Conservation (phyloP, 2,888 invertebrate species). For the Mamestra brassicae region DNA sequence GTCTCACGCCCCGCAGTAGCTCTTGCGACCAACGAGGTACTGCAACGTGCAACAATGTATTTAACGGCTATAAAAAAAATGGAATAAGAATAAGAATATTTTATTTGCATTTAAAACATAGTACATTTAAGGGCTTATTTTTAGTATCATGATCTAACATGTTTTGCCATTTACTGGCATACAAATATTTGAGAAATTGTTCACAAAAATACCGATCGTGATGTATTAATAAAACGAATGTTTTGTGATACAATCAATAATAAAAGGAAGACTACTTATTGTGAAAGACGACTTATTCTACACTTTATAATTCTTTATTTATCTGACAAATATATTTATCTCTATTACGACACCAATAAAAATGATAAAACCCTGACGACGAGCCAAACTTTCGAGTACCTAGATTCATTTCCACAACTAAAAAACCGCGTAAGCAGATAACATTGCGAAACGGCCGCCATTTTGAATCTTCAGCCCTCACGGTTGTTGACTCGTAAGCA, state of each 20-base stretch:
- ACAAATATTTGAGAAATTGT: too few relatives aligned
- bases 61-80: background rate
- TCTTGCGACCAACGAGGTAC: background rate
- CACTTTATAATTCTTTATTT: too few relatives aligned
- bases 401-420: conserved; percentile 2
- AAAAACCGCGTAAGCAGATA: conserved; percentile 4
- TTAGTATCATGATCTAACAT: too few relatives aligned
- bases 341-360: background rate
- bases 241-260: too few relatives aligned
- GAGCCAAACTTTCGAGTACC: conserved; percentile 8
- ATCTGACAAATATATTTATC: background rate
- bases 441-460: conserved; percentile 33
- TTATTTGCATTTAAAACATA: too few relatives aligned
- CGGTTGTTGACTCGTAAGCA: conserved; percentile 33
- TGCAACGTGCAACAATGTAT: background rate
- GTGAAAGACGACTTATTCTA: too few relatives aligned
- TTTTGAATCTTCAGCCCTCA: conserved; percentile 24
- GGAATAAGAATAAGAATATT: background rate
- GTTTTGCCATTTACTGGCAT: too few relatives aligned
- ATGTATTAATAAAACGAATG: too few relatives aligned
- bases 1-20: background rate
- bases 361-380: background rate
- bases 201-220: too few relatives aligned
- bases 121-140: too few relatives aligned
- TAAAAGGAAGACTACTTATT: too few relatives aligned